Base-by-base conservation (phyloP, 2,113 vertebrate genomes). In the Probosciger aterrimus region DNA sequence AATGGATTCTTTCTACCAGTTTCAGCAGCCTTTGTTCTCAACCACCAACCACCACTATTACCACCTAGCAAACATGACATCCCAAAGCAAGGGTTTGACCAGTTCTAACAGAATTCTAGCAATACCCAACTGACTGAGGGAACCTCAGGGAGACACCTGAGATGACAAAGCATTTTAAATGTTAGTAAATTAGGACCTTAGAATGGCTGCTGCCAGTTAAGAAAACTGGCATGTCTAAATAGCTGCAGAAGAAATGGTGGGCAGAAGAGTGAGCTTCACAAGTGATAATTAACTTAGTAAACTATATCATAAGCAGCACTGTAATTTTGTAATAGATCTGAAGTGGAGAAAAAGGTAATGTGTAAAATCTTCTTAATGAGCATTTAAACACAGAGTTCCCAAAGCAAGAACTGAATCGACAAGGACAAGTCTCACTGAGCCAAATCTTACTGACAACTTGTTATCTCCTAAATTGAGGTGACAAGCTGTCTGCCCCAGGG, bases 11-110 rank as follows among this genome's bases (percentile, higher is more conserved):
- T 90, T 90, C 83, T 91, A 47, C 33, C 82, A 62, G 82, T 73
- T 93, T 78, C 88, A 83, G 60, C 50, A 75, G 43, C 39, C 52
- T 96, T 89, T 71, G n/a, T 33, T 89, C 77, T 79, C 69, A 93
- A 55, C 14, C 39, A 92, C 14, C 37, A 92, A 24, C 28, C 43
- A 64, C 52, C 33, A 14, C 18, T 55, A 55, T 33, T 53, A 68
- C n/a, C 33, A 50, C 39, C 69, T 60, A 60, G 55, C 78, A 75
- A 92, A 78, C 11, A 14, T 8, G 18, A 63, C 35, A 68, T 39
- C 1, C 2, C 28, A 57, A 86, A 89, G n/a, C 0, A 0, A 84
- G 37, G 14, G 16, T 84, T 84, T 18, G 3, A 73, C 30, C 0
- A 1, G 22, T 60, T 90, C 74, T 65, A 68, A 55, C 39, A 86